Base-by-base conservation (phyloP, 1,140 invertebrate species). In the Saccostrea echinata region DNA sequence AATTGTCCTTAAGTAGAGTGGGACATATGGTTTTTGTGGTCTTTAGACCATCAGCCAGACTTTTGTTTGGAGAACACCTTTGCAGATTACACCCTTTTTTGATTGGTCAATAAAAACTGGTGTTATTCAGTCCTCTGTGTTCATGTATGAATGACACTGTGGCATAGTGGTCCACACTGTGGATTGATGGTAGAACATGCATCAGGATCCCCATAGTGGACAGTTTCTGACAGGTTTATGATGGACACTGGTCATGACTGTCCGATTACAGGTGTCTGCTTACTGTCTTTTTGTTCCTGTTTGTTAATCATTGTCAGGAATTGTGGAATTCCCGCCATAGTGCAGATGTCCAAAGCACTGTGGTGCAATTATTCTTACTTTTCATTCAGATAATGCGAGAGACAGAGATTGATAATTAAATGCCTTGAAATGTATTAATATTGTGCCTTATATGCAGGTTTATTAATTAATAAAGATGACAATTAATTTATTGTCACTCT, bases 21-120 rank as follows among this genome's bases (percentile, higher is more conserved):
- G 68, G 27, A 76, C 68, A 76, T 76, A 76, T 76, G 68, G 68
- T 76, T 76, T 76, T 76, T 33, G 24, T 76, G 68, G 3, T 76
- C 24, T 76, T 30, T 6, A 33, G 13, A 76, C 68, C 68, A 33
- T 76, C 68, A 76, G 3, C 68, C 68, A 76, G 55, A 76, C 68
- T 30, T 24, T 76, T 76, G 68, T 76, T 76, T 76, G 68, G 68
- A 76, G 68, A 76, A 76, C 68, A 76, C 68, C 68, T 76, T 27
- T 30, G 68, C 68, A 30, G 68, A 76, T 76, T 30, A 76, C 68
- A 76, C 68, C 68, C 27, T 76, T 30, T n/a, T 76, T 76, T 76
- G 68, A 76, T 76, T 76, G 68, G 68, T 76, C 68, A 76, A 35
- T 76, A 76, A 76, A 71, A 76, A 76, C 30, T 76, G 68, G 68